phyloP scores from a whole-genome alignment of 2,797 vertebrate species.

The Hippoglossus hippoglossus region DNA sequence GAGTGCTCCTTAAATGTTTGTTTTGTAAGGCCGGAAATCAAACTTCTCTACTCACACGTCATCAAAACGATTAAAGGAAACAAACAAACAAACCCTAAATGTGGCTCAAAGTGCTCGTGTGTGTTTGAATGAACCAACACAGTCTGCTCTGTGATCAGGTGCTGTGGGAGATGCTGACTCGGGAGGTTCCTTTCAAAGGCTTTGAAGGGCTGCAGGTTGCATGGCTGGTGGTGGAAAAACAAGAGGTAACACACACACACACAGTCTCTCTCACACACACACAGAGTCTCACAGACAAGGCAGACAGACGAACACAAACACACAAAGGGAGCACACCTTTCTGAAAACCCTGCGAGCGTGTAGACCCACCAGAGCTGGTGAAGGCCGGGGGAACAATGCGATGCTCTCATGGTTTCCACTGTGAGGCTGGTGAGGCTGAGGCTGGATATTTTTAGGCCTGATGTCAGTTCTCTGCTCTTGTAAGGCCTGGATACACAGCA shows the following conservation, averaged over 20 bases:
- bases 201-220: slow-evolving; percentile 99
- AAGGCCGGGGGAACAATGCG: slow-evolving; percentile 74
- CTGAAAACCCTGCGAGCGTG: slow-evolving; percentile 26
- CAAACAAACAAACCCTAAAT: not conserved
- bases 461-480: slow-evolving; percentile 83
- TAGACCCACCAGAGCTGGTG: slow-evolving; percentile 51
- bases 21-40: not conserved
- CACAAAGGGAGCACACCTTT: slow-evolving; percentile 20
- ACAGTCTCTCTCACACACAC: slow-evolving; percentile 4
- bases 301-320: not conserved
- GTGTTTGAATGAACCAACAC: not conserved
- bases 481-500: slow-evolving; percentile 82
- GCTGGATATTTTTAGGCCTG: slow-evolving; percentile 87
- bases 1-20: slow-evolving; percentile 69
- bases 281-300: not conserved
- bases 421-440: slow-evolving; percentile 73
- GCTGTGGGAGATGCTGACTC: slow-evolving; percentile 99
- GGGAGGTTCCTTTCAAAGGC: slow-evolving; percentile 98
- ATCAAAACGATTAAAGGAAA: not conserved
- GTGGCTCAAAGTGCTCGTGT: not conserved
- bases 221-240: slow-evolving; percentile 99
- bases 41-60: not conserved
- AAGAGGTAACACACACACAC: slow-evolving; percentile 85
- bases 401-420: slow-evolving; percentile 84
- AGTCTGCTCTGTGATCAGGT: slow-evolving; percentile 83